Percentiles rank a stretch among this genome's conserved stretches.
Evolutionary conservation across 2,797 vertebrate genomes (phyloP).

Genomic region (Florisuga fusca): DNA sequence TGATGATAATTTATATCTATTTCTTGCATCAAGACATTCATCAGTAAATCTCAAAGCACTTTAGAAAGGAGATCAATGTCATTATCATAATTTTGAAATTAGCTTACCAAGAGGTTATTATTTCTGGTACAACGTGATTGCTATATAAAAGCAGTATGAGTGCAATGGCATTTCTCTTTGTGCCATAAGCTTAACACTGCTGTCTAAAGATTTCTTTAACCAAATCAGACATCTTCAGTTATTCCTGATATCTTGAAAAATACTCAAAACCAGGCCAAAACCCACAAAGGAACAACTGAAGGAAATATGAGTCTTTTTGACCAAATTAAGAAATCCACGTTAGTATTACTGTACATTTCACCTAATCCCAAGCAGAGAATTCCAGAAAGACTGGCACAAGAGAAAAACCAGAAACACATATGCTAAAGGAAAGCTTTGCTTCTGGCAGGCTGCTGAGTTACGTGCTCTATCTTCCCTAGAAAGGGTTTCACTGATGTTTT

Average conservation of each 20-base stretch:
- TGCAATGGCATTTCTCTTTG: constrained; percentile 41
- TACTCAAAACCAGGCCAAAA: neutral
- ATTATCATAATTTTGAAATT: constrained; percentile 69
- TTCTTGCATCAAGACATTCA: constrained; percentile 57
- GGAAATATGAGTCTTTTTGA: neutral
- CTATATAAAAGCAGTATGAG: constrained; percentile 47
- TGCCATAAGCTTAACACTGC: constrained; percentile 17
- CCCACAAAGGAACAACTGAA: neutral
- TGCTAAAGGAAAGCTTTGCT: neutral
- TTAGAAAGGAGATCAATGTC: constrained; percentile 66
- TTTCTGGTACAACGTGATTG: constrained; percentile 59
- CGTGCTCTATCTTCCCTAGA: neutral
- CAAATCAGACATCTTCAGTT: neutral
- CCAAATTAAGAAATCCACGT: neutral
- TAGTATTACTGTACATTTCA: neutral
- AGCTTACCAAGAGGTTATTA: constrained; percentile 68
- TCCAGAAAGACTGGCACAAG: neutral
- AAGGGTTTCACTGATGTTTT: neutral
- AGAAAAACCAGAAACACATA: neutral
- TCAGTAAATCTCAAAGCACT: constrained; percentile 65
- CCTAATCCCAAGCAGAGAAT: neutral
- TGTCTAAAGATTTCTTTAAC: constrained; percentile 8
- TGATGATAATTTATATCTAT: constrained; percentile 70
- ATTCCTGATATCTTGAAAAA: neutral
- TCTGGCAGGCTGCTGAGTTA: neutral